Conservation (phyloP, 2,797 vertebrate genomes). For the Neosalanx taihuensis region DNA sequence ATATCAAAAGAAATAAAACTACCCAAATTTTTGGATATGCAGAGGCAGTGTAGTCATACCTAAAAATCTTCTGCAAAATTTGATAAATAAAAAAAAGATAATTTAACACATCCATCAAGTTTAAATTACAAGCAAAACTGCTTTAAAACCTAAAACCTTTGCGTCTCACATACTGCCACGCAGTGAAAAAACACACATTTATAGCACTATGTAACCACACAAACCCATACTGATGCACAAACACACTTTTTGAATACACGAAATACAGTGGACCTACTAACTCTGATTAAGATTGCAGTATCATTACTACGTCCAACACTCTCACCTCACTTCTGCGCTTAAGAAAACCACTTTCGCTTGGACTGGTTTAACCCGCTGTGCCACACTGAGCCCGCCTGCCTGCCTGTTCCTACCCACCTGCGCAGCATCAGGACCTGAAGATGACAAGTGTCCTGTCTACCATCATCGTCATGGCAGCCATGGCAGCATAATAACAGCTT, state of each 20-base stretch:
- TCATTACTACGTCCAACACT: not conserved
- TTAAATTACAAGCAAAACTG: not conserved
- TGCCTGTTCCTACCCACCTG: constrained; percentile 48
- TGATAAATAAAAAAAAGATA: too few relatives aligned
- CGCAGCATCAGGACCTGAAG: constrained; percentile 55
- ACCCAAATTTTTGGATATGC: too few relatives aligned
- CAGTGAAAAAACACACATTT: not conserved
- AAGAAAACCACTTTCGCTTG: not conserved
- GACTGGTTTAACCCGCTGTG: not conserved
- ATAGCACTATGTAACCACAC: not conserved
- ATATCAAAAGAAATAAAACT: not conserved
- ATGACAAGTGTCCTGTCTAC: constrained; percentile 55
- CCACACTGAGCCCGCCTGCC: not conserved
- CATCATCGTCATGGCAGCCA: constrained; percentile 57
- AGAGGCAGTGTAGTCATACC: not conserved
- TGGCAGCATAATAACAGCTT: constrained; percentile 61
- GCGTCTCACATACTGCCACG: not conserved
- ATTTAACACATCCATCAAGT: not conserved
- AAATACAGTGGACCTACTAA: not conserved
- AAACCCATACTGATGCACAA: not conserved
- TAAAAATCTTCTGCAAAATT: not conserved
- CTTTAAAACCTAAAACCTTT: too few relatives aligned
- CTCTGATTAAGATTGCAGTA: not conserved
- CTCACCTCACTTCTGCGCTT: not conserved
- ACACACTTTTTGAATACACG: not conserved